These are phyloP conservation scores for Gymnothorax javanicus DNA, from an alignment of 2,797 vertebrate species.

Conservation along the genomic window DNA sequence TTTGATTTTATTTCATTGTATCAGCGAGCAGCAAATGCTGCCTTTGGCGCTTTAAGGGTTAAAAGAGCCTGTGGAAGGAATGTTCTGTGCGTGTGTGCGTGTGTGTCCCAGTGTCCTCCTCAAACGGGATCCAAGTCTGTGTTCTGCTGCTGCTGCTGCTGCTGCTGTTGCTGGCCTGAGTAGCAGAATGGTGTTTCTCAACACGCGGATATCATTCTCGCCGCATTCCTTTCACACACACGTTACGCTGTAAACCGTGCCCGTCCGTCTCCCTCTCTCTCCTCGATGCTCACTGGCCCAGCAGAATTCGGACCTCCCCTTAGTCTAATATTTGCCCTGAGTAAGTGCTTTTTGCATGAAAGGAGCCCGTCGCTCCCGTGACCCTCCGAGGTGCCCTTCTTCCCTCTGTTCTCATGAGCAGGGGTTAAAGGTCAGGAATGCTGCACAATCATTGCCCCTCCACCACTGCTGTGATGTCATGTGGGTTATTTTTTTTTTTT, in stretches of 20 bases:
- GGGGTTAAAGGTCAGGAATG: constrained; percentile 36
- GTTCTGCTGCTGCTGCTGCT: not conserved
- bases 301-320: constrained; percentile 40
- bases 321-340: constrained; percentile 61
- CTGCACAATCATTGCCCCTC: not conserved
- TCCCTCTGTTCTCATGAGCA: constrained; percentile 20
- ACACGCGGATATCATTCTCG: constrained; percentile 71
- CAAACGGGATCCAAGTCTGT: not conserved
- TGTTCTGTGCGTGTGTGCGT: too few relatives aligned
- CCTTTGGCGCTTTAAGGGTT: too few relatives aligned
- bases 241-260: constrained; percentile 24
- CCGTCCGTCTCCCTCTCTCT: constrained; percentile 29
- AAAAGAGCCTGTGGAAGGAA: not conserved
- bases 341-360: constrained; percentile 42
- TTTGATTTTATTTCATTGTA: too few relatives aligned
- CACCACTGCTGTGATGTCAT: constrained; percentile 1
- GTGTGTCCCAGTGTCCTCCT: not conserved
- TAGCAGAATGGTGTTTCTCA: constrained; percentile 69
- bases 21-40: not conserved
- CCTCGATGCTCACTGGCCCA: constrained; percentile 47
- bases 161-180: constrained; percentile 44
- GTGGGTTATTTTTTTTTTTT: not conserved
- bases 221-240: constrained; percentile 50
- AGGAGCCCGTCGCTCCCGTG: constrained; percentile 8
- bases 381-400: not conserved